Base-by-base conservation (phyloP, 1,140 invertebrate genomes). In the Bombus pascuorum region DNA sequence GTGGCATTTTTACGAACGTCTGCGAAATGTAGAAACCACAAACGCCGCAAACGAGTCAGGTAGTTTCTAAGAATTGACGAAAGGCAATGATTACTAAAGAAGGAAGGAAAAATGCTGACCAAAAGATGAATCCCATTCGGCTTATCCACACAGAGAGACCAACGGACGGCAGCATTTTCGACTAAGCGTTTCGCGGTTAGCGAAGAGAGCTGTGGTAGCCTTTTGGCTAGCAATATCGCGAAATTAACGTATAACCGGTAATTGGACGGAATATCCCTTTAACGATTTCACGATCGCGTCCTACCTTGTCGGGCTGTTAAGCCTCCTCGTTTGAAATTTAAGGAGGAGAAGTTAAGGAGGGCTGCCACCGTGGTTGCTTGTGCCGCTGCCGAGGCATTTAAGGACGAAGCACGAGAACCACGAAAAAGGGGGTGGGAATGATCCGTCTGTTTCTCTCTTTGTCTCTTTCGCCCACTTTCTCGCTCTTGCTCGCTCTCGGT, bases 201-300 rank as follows among this genome's bases (percentile, higher is more conserved):
- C 53, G n/a, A 22, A 37, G 22, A 37, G 47, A 53, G 3, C 6
- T 44, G 13, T 53, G 47, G 47, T 53, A 57, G 34, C 34, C 12
- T 25, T 86, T 86, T 32, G 44, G 81, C 81, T 86, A 83, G 85
- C 59, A 83, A 78, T 83, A 83, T 86, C 74, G 57, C 74, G 57
- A 78, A 86, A 84, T 86, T 73, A 86, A 86, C 85, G 85, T 86
- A 82, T 86, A 86, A 86, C 85, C 85, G 66, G 74, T 86, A 86
- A 86, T 84, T 84, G 85, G 85, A 66, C 81, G 66, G 85, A 86
- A 84, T 84, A 86, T 83, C 81, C 81, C 66, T 86, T 86, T 86
- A 86, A 86, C 85, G 81, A 86, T 86, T 86, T 81, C 65, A 73
- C 81, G 73, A 68, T 78, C 85, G 85, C 73, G 85, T 86, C 68